These are phyloP conservation scores for Drosophila sulfurigaster DNA, from an alignment of 1,140 invertebrate genomes.

Conservation along the genomic window DNA sequence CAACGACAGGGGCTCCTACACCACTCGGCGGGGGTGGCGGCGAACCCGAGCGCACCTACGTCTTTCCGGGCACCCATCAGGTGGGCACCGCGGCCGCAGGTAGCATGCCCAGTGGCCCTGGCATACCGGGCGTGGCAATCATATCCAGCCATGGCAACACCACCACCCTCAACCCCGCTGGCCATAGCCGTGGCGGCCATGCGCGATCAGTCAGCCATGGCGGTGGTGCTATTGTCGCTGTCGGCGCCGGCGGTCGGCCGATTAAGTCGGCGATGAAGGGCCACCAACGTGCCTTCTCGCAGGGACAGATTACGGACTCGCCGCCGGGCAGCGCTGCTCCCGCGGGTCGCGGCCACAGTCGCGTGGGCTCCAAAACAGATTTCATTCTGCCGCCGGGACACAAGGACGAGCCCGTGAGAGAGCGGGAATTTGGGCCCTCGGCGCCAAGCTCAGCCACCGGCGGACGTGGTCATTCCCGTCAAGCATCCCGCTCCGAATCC, in stretches of 20 bases:
- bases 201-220: slow-evolving; percentile 92
- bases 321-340: slow-evolving; percentile 81
- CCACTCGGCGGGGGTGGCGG: slow-evolving; percentile 7
- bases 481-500: slow-evolving; percentile 91
- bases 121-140: slow-evolving; percentile 73
- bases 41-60: slow-evolving; percentile 87
- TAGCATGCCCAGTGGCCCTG: slow-evolving; percentile 61
- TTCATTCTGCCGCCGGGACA: slow-evolving; percentile 94
- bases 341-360: slow-evolving; percentile 88
- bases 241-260: slow-evolving; percentile 86
- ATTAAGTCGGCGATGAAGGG: slow-evolving; percentile 89
- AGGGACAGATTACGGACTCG: slow-evolving; percentile 91
- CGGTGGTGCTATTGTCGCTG: slow-evolving; percentile 86
- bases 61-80: slow-evolving; percentile 85
- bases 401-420: slow-evolving; percentile 86
- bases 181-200: slow-evolving; percentile 86
- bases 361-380: slow-evolving; percentile 93
- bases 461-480: slow-evolving; percentile 87
- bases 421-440: slow-evolving; percentile 82
- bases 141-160: slow-evolving; percentile 44
- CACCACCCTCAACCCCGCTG: slow-evolving; percentile 44
- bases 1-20: slow-evolving; percentile 42
- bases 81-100: slow-evolving; percentile 54
- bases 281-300: slow-evolving; percentile 93
- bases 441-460: slow-evolving; percentile 85